Percentiles rank a stretch among this genome's conserved stretches.
These are phyloP conservation scores for Cranoglanis bouderius DNA, from an alignment of 2,113 vertebrate species.

Conservation along the genomic window DNA sequence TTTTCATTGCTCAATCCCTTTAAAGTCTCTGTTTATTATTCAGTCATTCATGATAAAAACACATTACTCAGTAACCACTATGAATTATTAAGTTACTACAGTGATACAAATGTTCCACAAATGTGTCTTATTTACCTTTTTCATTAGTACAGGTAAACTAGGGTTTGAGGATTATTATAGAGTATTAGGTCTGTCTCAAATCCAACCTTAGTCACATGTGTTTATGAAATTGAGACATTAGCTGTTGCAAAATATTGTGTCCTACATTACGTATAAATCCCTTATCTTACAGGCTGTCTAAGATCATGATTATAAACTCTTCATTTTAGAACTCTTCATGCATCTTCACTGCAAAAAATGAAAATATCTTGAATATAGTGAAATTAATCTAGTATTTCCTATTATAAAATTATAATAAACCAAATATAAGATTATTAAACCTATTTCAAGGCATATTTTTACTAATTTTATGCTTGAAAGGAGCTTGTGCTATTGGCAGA, in stretches of 20 bases:
- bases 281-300: neutral
- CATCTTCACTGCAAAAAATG: neutral
- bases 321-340: too few species aligned
- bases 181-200: neutral
- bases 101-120: neutral
- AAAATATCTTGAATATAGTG: neutral
- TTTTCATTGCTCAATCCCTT: neutral
- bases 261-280: constrained; percentile 42
- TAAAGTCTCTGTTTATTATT: neutral
- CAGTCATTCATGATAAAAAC: constrained; percentile 8
- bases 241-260: constrained; percentile 56
- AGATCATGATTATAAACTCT: neutral
- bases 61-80: neutral
- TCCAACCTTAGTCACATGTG: constrained; percentile 35
- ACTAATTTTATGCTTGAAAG: neutral
- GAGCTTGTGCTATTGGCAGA: neutral
- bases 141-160: neutral
- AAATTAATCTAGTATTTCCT: neutral
- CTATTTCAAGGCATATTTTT: neutral
- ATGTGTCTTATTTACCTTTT: neutral
- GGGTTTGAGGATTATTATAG: neutral
- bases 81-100: neutral
- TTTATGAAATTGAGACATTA: constrained; percentile 58
- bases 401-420: neutral
- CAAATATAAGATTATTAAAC: neutral